Percentiles rank a stretch among this genome's conserved stretches.
Conservation (phyloP, 2,888 invertebrate genomes). For the Mechanitis messenoides region DNA sequence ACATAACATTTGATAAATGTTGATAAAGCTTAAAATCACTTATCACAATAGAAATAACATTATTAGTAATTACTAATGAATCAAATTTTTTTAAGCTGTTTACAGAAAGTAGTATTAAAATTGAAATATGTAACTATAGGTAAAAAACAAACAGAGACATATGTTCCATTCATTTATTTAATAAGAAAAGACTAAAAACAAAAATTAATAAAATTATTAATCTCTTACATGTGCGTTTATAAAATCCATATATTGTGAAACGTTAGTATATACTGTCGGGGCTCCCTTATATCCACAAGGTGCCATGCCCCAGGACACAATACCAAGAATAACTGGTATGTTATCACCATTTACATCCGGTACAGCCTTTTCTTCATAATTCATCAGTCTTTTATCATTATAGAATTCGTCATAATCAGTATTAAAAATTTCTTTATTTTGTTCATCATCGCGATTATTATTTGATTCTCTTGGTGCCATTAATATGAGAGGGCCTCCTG, state of each 20-base stretch:
- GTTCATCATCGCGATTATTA: conserved; percentile 17
- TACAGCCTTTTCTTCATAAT: conserved; percentile 15
- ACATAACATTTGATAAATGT: too few species aligned
- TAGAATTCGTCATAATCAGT: conserved; percentile 28
- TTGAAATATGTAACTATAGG: not conserved
- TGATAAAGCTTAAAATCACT: too few species aligned
- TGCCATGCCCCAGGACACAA: conserved; percentile 75
- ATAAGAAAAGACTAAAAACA: not conserved
- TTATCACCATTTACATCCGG: conserved; percentile 31
- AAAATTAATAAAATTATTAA: conserved; percentile 12
- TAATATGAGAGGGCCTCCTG: conserved; percentile 72
- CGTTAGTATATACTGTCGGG: conserved; percentile 74
- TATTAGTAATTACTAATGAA: too few species aligned
- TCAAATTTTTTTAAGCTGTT: too few species aligned
- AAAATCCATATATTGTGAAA: conserved; percentile 66
- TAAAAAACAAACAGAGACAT: conserved; percentile 8
- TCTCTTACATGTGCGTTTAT: conserved; percentile 48
- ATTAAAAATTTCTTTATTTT: not conserved
- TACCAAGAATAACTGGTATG: conserved; percentile 59
- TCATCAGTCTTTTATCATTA: conserved; percentile 19
- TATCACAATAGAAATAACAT: too few species aligned
- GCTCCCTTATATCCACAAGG: conserved; percentile 72
- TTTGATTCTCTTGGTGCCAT: conserved; percentile 32
- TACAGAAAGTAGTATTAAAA: not conserved
- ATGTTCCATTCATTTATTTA: conserved; percentile 10